Percentiles rank a stretch among this genome's conserved stretches.
These are phyloP conservation scores for Syritta pipiens DNA, from an alignment of 2,888 invertebrate species.

Conservation along the genomic window DNA sequence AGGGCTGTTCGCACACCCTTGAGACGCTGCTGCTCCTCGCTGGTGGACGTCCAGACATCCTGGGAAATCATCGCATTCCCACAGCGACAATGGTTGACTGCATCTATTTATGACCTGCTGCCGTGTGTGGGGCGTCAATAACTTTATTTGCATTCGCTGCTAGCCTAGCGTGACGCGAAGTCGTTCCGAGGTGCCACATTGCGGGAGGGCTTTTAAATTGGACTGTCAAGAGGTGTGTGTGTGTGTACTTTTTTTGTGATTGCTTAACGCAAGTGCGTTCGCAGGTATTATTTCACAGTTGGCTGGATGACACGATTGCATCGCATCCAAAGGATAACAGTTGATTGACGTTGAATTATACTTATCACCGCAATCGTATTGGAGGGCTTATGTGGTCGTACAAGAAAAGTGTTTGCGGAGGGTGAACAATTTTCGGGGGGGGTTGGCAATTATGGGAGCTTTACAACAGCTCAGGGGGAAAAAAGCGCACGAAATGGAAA, in stretches of 20 bases:
- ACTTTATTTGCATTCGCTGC: conserved; percentile 22
- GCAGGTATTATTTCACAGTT: conserved; percentile 7
- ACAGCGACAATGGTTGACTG: conserved; percentile 27
- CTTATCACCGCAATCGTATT: no score
- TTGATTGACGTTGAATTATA: conserved; percentile 32
- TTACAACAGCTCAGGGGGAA: no score
- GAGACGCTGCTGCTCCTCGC: conserved; percentile 9
- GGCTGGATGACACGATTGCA: conserved; percentile 3
- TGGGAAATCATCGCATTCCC: conserved; percentile 72
- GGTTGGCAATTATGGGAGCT: no score
- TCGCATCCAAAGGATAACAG: background rate
- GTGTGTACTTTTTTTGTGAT: background rate
- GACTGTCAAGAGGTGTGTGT: conserved; percentile 2
- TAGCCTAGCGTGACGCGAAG: conserved; percentile 11
- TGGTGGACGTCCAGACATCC: conserved; percentile 62
- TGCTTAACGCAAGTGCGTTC: conserved; percentile 1
- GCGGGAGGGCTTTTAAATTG: conserved; percentile 11
- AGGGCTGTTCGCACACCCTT: conserved; percentile 5
- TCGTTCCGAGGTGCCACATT: background rate
- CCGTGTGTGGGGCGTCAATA: conserved; percentile 21
- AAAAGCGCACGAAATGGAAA: no score
- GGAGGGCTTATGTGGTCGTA: no score
- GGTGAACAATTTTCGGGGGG: no score
- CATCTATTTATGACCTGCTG: conserved; percentile 23
- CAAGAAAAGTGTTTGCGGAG: no score